These are phyloP conservation scores for Pampusana beccarii DNA, from an alignment of 2,113 vertebrate species.

Conservation along the genomic window DNA sequence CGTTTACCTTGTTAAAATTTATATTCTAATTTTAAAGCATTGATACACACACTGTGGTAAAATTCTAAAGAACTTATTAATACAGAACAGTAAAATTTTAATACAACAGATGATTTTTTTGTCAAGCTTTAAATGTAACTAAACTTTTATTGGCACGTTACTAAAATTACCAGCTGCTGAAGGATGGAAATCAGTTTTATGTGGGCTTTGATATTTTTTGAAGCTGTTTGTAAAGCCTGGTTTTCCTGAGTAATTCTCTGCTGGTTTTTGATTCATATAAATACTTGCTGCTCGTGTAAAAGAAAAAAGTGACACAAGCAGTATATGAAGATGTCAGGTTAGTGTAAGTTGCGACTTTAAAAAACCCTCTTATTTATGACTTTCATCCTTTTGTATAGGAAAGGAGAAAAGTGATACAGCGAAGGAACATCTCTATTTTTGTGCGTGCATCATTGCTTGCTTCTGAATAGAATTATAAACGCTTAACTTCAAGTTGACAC, in stretches of 20 bases:
- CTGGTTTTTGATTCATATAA: neutral
- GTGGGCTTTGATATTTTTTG: neutral
- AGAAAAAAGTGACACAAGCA: neutral
- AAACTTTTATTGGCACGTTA: neutral
- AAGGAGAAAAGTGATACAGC: neutral
- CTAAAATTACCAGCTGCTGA: neutral
- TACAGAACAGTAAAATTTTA: neutral
- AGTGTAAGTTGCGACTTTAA: neutral
- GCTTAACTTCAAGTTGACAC: neutral
- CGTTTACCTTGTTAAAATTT: neutral
- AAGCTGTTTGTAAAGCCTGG: neutral
- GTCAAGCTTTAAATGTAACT: neutral
- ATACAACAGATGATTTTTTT: neutral
- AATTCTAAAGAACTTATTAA: neutral
- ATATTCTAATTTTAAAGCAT: neutral
- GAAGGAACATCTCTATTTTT: neutral
- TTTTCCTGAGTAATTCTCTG: neutral
- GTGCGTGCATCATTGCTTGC: neutral
- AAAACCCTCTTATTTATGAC: neutral
- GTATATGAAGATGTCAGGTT: neutral
- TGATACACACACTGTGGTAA: rapidly evolving
- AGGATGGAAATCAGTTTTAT: neutral
- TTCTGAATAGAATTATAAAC: neutral
- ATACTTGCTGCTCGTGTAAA: neutral
- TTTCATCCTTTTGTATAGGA: neutral